Conservation (phyloP, 2,113 vertebrate species). For the Urocolius indicus region DNA sequence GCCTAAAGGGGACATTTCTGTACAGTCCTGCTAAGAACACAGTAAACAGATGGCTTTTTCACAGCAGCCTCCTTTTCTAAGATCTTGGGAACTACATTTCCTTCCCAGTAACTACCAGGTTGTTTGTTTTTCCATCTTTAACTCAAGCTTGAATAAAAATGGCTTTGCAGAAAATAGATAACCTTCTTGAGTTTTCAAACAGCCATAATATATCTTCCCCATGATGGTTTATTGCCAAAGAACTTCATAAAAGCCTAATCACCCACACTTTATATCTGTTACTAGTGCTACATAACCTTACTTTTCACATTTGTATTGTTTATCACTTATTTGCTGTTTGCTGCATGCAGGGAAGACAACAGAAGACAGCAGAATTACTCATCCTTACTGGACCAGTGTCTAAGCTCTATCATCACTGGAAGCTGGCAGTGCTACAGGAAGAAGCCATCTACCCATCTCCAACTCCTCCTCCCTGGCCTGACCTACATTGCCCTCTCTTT, state of each 20-base stretch:
- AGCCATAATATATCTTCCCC: neutral
- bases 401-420: neutral
- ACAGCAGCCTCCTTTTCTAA: conserved; percentile 23
- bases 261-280: neutral
- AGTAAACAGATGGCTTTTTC: conserved; percentile 14
- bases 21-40: conserved; percentile 19
- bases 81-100: conserved; percentile 23
- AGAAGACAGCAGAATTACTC: neutral
- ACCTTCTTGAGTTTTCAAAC: neutral
- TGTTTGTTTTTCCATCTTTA: conserved; percentile 60
- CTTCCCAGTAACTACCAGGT: conserved; percentile 7
- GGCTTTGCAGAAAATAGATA: conserved; percentile 36
- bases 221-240: neutral
- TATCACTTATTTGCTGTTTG: neutral
- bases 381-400: neutral
- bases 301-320: neutral
- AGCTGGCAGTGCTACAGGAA: neutral
- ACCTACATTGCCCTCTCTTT: neutral
- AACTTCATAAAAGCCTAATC: neutral
- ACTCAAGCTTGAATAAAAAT: conserved; percentile 20
- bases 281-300: neutral
- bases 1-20: conserved; percentile 36
- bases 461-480: neutral
- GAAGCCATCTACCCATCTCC: neutral
- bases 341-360: neutral